These are phyloP conservation scores for Paedocypris micromegethes DNA, from an alignment of 2,797 vertebrate genomes.

Conservation along the genomic window DNA sequence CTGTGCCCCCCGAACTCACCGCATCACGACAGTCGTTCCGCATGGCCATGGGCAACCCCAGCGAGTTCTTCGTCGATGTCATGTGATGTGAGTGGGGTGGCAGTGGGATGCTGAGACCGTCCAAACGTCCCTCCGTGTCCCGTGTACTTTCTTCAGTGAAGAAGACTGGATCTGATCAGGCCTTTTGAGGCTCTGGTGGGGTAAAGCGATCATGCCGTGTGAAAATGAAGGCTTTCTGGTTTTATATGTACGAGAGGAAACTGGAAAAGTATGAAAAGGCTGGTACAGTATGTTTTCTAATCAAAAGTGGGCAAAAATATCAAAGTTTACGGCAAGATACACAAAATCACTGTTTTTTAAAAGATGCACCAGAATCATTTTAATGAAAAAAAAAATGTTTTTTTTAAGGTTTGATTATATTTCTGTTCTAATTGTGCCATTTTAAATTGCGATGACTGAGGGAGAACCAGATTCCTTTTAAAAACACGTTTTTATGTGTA, in stretches of 20 bases:
- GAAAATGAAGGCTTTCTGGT: conserved; percentile 27
- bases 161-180: conserved; percentile 43
- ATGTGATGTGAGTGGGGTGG: conserved; percentile 74
- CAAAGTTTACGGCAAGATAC: no score
- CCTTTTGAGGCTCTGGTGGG: conserved; percentile 13
- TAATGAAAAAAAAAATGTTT: conserved; percentile 13
- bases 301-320: conserved; percentile 21
- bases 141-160: conserved; percentile 60
- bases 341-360: no score
- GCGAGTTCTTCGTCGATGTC: conserved; percentile 97
- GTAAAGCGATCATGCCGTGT: conserved; percentile 14
- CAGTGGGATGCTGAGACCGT: conserved; percentile 28
- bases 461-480: no score
- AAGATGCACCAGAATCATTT: no score
- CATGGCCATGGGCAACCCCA: conserved; percentile 93
- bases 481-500: conserved; percentile 8
- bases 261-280: neutral
- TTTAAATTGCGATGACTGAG: no score
- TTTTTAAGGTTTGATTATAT: conserved; percentile 21
- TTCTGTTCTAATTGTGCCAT: no score
- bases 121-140: conserved; percentile 40
- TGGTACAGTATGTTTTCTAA: conserved; percentile 13
- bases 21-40: conserved; percentile 90
- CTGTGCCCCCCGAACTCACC: conserved; percentile 83
- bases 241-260: conserved; percentile 20